These are phyloP conservation scores for Pseudomugil tenellus DNA, from an alignment of 2,797 vertebrate genomes.

Conservation along the genomic window DNA sequence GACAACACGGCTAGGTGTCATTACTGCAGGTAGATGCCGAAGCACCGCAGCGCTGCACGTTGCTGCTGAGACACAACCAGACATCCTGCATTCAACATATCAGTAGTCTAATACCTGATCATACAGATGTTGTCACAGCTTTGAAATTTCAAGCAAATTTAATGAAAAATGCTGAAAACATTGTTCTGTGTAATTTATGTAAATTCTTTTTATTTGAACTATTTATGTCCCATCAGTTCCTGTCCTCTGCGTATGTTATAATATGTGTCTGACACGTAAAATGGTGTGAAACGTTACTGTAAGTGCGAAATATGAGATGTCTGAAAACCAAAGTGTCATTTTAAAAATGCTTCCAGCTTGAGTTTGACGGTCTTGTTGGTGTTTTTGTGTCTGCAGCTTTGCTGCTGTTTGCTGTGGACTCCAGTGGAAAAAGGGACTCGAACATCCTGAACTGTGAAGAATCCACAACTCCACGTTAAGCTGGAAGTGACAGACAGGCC, in stretches of 20 bases:
- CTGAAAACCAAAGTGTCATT: background rate
- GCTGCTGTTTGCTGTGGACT: slow-evolving; percentile 44
- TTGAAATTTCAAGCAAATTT: too few relatives aligned
- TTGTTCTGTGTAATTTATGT: too few relatives aligned
- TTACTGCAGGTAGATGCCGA: slow-evolving; percentile 12
- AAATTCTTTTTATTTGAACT: too few relatives aligned
- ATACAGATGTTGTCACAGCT: too few relatives aligned
- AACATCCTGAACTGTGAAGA: slow-evolving; percentile 59
- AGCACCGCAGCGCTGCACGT: background rate
- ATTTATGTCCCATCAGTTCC: too few relatives aligned
- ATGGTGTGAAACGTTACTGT: too few relatives aligned
- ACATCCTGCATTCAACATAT: too few relatives aligned
- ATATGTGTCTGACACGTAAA: too few relatives aligned
- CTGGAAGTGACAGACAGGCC: slow-evolving; percentile 11
- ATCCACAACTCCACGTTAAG: slow-evolving; percentile 24
- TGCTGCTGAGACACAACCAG: background rate
- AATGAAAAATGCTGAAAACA: too few relatives aligned
- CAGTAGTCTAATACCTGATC: too few relatives aligned
- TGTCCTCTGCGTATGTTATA: too few relatives aligned
- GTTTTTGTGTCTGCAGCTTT: slow-evolving; percentile 55
- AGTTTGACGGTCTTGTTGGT: slow-evolving; percentile 15
- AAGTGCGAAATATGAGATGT: too few relatives aligned
- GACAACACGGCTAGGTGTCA: slow-evolving; percentile 1
- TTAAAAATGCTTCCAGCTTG: background rate
- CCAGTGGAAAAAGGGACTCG: slow-evolving; percentile 32